A percentile compares a stretch with the other conserved stretches of the same genome.
phyloP scores from a whole-genome alignment of 2,113 vertebrate species.

The Nothobranchius kuhntae region DNA sequence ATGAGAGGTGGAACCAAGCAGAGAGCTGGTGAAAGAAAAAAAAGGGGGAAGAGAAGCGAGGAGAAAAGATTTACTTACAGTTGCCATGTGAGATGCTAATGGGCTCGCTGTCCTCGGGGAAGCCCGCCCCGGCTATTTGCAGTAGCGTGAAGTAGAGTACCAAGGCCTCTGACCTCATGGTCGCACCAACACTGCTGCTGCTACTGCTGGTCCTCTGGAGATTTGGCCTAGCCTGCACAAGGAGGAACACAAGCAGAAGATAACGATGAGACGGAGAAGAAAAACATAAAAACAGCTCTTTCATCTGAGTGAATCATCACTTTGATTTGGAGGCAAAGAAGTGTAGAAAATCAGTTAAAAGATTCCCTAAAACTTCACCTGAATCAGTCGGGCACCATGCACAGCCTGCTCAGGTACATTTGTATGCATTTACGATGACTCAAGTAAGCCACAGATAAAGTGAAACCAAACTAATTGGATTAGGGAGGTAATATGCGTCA shows the following conservation, averaged over 20 bases:
- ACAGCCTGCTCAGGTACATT: conserved; percentile 49
- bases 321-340: too few relatives aligned
- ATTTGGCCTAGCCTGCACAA: conserved; percentile 88
- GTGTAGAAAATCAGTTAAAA: not conserved
- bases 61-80: conserved; percentile 86
- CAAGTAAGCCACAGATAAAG: conserved; percentile 50
- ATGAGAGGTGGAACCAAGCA: conserved; percentile 19
- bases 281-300: conserved; percentile 4
- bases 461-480: conserved; percentile 72
- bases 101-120: conserved; percentile 98
- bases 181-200: conserved; percentile 80
- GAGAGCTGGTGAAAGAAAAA: conserved; percentile 12
- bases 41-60: not conserved
- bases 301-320: not conserved
- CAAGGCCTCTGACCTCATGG: conserved; percentile 98
- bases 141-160: conserved; percentile 97
- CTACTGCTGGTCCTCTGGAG: conserved; percentile 80
- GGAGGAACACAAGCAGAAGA: conserved; percentile 21
- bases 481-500: conserved; percentile 69
- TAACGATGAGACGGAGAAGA: conserved; percentile 19
- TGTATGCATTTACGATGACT: conserved; percentile 65
- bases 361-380: conserved; percentile 25
- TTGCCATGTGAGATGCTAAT: conserved; percentile 99
- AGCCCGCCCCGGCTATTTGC: conserved; percentile 91
- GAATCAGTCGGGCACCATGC: conserved; percentile 54